Evolutionary conservation across 2,888 invertebrate species (phyloP), one percentile per base, ranked within the genome.

Genomic region (Drosophila melanosoma): DNA sequence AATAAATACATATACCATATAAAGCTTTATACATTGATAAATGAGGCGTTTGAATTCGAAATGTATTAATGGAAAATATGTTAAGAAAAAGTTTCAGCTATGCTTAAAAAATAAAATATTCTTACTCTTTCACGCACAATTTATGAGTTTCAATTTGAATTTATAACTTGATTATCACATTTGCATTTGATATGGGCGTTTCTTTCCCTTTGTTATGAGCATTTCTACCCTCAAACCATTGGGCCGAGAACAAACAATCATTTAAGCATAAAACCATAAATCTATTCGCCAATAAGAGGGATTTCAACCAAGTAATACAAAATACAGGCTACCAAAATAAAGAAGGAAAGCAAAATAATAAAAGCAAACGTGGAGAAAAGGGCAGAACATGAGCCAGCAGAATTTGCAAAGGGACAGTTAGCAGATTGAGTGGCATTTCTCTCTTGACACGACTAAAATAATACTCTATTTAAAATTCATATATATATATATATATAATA

Each of bases 221-320:
- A 35, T 58, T 48, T n/a, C 61, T 57, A 38, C 57, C 48, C 49
- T 40, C 32, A 40, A 20, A 23, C 20, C 15, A 6, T 32, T 29
- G 33, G 40, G 42, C 40, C 23, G 68, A 62, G 35, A 79, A 45
- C 70, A 78, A 82, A 79, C 79, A 83, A 74, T 76, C 74, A 82
- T 86, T 84, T 82, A 64, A 84, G 81, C 81, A 82, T 84, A 79
- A 81, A 74, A 69, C 68, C 82, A 85, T 85, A 85, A 85, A 86
- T 85, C 81, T 82, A 78, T 63, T 63, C 57, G 74, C 70, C 83
- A 78, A 83, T 82, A 84, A 74, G 67, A 64, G 60, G 67, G 80
- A 82, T 74, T 68, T 74, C 58, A 63, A 45, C 51, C 51, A 69
- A 61, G 67, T 51, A 74, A 75, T 60, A 56, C 51, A 58, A 71